These are phyloP conservation scores for Polypterus senegalus DNA, from an alignment of 2,113 vertebrate species.

Conservation along the genomic window DNA sequence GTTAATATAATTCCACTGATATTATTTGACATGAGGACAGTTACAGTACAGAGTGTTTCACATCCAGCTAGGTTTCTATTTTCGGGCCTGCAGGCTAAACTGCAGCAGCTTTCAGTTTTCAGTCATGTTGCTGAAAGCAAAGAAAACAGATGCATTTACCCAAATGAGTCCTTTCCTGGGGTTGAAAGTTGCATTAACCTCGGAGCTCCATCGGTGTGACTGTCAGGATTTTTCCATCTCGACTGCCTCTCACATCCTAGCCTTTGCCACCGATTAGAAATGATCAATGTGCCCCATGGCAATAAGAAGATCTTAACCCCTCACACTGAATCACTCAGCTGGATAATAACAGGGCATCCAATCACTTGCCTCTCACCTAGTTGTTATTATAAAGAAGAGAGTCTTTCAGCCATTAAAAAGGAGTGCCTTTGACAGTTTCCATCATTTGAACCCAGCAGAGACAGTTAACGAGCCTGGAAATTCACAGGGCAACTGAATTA, in stretches of 20 bases:
- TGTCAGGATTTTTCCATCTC: constrained; percentile 46
- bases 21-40: too few species aligned
- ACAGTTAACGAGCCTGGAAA: too few species aligned
- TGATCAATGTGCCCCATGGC: constrained; percentile 64
- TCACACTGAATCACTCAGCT: constrained; percentile 55
- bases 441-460: too few species aligned
- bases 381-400: constrained; percentile 64
- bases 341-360: constrained; percentile 63
- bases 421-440: constrained; percentile 46
- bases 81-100: neutral
- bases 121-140: constrained; percentile 1
- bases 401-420: constrained; percentile 37
- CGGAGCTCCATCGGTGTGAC: constrained; percentile 35
- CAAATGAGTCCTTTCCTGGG: constrained; percentile 36
- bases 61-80: too few species aligned
- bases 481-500: too few species aligned
- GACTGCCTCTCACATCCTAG: constrained; percentile 37
- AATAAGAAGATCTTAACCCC: constrained; percentile 45
- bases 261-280: constrained; percentile 53
- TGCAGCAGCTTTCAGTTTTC: too few species aligned
- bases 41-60: too few species aligned
- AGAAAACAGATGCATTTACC: constrained; percentile 30
- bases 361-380: constrained; percentile 58
- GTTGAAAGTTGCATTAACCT: constrained; percentile 44
- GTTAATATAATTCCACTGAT: too few species aligned